Evolutionary conservation across 30 jellyfish, hydroid and myxozoan species (phyloP).

Genomic region (Phacellophora camtschatica): DNA sequence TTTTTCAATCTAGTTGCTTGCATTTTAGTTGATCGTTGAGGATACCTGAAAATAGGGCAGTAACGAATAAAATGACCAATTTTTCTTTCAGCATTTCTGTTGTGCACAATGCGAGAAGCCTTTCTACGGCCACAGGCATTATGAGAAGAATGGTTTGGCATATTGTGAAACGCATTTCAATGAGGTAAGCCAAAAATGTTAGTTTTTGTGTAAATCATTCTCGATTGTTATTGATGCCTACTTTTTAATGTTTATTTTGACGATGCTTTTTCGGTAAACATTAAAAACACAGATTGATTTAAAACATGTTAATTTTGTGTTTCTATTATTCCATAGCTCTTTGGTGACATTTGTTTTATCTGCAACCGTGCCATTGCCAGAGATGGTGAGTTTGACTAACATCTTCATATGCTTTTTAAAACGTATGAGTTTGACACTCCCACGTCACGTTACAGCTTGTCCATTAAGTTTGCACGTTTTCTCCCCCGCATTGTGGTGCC

Average conservation of each 20-base stretch:
- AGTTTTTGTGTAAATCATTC: neutral
- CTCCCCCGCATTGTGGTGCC: too few species aligned
- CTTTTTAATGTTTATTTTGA: neutral
- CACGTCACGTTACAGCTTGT: too few species aligned
- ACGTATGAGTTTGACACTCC: too few species aligned
- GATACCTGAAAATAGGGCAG: too few species aligned
- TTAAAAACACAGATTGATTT: neutral
- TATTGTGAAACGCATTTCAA: conserved; percentile 96
- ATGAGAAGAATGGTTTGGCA: conserved; percentile 93
- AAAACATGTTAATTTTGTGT: too few species aligned
- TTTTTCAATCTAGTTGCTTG: too few species aligned
- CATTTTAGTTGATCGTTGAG: too few species aligned
- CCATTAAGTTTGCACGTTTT: too few species aligned
- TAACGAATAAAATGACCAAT: too few species aligned
- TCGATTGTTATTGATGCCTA: neutral
- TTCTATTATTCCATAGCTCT: conserved; percentile 59
- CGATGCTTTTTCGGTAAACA: neutral
- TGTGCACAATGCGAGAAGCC: conserved; percentile 99
- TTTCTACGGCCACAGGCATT: conserved; percentile 89
- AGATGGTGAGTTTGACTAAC: conserved; percentile 85
- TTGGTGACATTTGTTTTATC: conserved; percentile 96
- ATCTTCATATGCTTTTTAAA: too few species aligned
- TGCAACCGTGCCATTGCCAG: conserved; percentile 97
- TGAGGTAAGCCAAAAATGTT: conserved; percentile 52
- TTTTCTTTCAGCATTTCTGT: conserved; percentile 82